Base-by-base conservation (phyloP, 2,888 invertebrate genomes). In the Mystacides longicornis region DNA sequence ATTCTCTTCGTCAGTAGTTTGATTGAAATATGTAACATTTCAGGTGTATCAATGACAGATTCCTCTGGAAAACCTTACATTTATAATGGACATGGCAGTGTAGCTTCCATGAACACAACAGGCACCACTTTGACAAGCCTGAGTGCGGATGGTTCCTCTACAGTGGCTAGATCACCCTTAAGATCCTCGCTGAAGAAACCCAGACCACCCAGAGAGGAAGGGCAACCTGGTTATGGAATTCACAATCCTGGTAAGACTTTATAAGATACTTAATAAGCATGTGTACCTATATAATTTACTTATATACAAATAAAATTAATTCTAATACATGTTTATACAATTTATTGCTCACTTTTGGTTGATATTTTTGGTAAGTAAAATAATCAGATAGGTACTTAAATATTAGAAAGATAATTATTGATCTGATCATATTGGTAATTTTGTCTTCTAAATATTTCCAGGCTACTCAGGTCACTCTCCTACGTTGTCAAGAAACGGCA, bases 121-220 rank as follows among this genome's bases (percentile, higher is more conserved):
- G 81, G 86, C 21, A 87, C 87, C 61, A 74, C 77, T 54, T 72
- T 86, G 52, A 78, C 87, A 46, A 73, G 80, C 55, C 63, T 81
- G 65, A 75, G 82, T 56, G 62, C 77, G 67, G 68, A 80, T 67
- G 66, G 72, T 60, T 67, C 76, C 66, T 66, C 77, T 63, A 77
- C 79, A 63, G 67, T 79, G 66, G 77, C 80, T 3, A 74, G 81
- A 49, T 85, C 86, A 49, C 87, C 88, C 0, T 70, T 87, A 14
- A 74, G 93, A 19, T 92, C 92, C 20, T 91, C 91, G 51, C 74
- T 93, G 51, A 93, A 93, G 72, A 90, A 89, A 66, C 87, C 89
- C 0, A 81, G 86, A 62, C 84, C 86, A 0, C 71, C 73, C 51
- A 71, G 75, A 63, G 73, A 70, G 0, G 72, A 72, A 42, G 73